Conservation (phyloP, 2,113 vertebrate species). For the Vombatus ursinus region DNA sequence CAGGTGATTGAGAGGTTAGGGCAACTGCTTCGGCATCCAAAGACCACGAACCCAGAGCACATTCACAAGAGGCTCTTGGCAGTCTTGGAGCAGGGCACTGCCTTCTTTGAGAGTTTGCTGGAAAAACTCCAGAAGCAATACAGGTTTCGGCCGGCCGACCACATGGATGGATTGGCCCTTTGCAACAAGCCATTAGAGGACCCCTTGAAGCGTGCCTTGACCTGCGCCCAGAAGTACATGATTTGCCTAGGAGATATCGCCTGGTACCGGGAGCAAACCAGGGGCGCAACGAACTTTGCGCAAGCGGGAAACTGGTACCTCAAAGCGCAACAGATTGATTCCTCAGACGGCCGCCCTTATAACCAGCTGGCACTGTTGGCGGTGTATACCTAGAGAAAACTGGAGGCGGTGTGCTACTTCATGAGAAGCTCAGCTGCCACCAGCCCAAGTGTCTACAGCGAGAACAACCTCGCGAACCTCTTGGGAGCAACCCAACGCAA, state of each 20-base stretch:
- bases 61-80: rapidly evolving
- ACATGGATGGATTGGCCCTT: rapidly evolving
- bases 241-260: not conserved
- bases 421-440: not conserved
- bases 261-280: not conserved
- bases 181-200: not conserved
- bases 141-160: not conserved
- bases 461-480: not conserved
- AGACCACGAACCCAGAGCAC: not conserved
- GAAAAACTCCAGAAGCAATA: not conserved
- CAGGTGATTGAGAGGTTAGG: not conserved
- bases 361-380: not conserved
- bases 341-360: not conserved
- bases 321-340: not conserved
- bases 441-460: not conserved
- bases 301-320: not conserved
- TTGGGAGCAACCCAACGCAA: rapidly evolving
- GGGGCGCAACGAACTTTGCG: not conserved
- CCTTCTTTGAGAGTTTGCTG: not conserved
- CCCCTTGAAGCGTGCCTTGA: not conserved
- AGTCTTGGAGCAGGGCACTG: not conserved
- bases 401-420: not conserved
- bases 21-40: not conserved
- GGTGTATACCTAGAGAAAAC: not conserved
- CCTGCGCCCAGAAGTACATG: not conserved